Conservation (phyloP, 2,113 vertebrate species). For the Leptobrachium ailaonicum region DNA sequence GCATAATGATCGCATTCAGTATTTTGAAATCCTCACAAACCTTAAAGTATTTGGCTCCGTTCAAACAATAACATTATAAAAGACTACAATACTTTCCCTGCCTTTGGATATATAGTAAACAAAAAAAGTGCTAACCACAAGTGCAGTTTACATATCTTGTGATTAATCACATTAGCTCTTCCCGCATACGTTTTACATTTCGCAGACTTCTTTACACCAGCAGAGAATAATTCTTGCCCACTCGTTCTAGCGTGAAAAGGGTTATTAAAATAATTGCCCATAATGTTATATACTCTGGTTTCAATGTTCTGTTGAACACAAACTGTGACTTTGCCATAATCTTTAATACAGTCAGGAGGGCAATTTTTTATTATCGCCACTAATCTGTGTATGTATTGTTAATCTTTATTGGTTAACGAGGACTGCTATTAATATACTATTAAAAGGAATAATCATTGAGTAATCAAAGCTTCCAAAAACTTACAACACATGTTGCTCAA, state of each 20-base stretch:
- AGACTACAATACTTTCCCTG: neutral
- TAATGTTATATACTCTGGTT: neutral
- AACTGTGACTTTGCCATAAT: neutral
- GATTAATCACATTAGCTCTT: neutral
- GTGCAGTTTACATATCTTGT: neutral
- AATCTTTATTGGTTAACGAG: too few relatives aligned
- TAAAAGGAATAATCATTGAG: too few relatives aligned
- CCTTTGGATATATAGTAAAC: neutral
- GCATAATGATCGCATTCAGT: neutral
- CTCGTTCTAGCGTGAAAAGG: neutral
- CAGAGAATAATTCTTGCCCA: neutral
- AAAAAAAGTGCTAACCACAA: neutral
- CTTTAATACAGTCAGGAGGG: neutral
- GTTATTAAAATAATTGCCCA: neutral
- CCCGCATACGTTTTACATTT: neutral
- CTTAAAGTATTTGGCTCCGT: neutral
- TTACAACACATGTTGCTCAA: too few relatives aligned
- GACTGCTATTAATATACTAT: too few relatives aligned
- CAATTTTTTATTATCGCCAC: neutral
- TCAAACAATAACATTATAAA: neutral
- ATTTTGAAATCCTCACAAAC: conserved; percentile 4
- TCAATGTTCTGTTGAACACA: neutral
- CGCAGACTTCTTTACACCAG: neutral
- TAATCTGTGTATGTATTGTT: neutral
- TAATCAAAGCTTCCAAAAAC: too few relatives aligned